Base-by-base conservation (phyloP, 2,888 invertebrate genomes). In the Melieria crassipennis region DNA sequence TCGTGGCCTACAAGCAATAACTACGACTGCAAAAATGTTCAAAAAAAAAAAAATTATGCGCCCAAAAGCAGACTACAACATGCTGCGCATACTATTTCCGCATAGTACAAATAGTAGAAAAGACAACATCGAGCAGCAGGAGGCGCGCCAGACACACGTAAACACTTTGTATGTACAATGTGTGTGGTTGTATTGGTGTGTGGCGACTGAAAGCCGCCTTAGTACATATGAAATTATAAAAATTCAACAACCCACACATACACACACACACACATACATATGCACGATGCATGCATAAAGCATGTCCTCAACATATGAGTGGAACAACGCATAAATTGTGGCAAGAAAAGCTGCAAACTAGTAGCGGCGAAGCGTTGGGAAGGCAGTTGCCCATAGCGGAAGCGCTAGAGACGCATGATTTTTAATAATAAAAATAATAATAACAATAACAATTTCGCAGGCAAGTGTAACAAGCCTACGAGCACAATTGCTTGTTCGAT, bases 1-100 rank as follows among this genome's bases (percentile, higher is more conserved):
- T 77, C 73, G 69, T 76, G 75, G 76, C 78, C 76, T 77, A 76
- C 72, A 75, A 78, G 75, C 74, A 74, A 70, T 74, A 75, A 75
- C 73, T 4, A 50, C 48, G 43, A 13, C 10, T 48, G 48, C 13
- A 50, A 55, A 55, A 62, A 58, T 42, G 45, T 13, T 43, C 30
- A 67, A 69, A 66, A 65, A 56, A 66, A 65, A 56, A 68, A 76
- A 75, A 71, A 65, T 73, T 64, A 63, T 73, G 70, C 69, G 76
- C 73, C 73, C 67, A 67, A 73, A 77, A 70, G 70, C 74, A 30
- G 50, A 50, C 48, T 47, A 47, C 48, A 47, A n/a, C 30, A 30
- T 30, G 30, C 30, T 30, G 30, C 30, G 30, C 30, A 30, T 30
- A 30, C 30, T 30, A 30, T 30, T 30, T 30, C 30, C 30, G 30